A percentile compares a stretch with the other conserved stretches of the same genome.
Conservation (phyloP, 1,140 invertebrate genomes). For the Portunus trituberculatus region DNA sequence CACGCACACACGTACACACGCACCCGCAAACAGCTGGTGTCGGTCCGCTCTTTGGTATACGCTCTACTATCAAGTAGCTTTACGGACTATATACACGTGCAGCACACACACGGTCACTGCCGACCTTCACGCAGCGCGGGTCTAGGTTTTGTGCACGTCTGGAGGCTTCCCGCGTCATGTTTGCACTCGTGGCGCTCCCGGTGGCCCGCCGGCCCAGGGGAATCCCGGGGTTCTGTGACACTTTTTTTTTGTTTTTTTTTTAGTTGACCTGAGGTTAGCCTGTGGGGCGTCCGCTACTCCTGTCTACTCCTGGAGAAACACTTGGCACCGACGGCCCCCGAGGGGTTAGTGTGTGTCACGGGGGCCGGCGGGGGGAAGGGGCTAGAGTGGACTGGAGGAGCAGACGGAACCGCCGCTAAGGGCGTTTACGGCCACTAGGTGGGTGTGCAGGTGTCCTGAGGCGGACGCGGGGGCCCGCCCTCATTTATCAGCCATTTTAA, state of each 20-base stretch:
- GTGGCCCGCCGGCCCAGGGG: constrained; percentile 28
- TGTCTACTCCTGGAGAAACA: constrained; percentile 17
- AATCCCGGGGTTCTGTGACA: constrained; percentile 41
- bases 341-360: constrained; percentile 37
- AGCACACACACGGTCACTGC: constrained; percentile 64
- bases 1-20: constrained; percentile 51
- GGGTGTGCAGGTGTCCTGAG: constrained; percentile 72
- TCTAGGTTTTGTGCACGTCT: constrained; percentile 66
- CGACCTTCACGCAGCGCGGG: constrained; percentile 63
- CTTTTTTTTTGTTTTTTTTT: not conserved
- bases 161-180: constrained; percentile 55
- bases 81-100: constrained; percentile 74
- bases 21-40: constrained; percentile 72
- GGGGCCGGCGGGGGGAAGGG: constrained; percentile 47
- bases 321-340: constrained; percentile 47
- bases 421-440: constrained; percentile 72
- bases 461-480: constrained; percentile 69
- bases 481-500: constrained; percentile 79
- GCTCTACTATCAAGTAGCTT: constrained; percentile 74
- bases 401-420: constrained; percentile 70
- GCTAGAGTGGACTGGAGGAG: constrained; percentile 74
- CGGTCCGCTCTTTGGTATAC: constrained; percentile 76
- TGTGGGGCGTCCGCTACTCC: constrained; percentile 40
- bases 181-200: constrained; percentile 62
- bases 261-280: constrained; percentile 54